Evolutionary conservation across 2,888 invertebrate genomes (phyloP), one percentile per base, ranked within the genome.

Genomic region (Halictus ligatus): DNA sequence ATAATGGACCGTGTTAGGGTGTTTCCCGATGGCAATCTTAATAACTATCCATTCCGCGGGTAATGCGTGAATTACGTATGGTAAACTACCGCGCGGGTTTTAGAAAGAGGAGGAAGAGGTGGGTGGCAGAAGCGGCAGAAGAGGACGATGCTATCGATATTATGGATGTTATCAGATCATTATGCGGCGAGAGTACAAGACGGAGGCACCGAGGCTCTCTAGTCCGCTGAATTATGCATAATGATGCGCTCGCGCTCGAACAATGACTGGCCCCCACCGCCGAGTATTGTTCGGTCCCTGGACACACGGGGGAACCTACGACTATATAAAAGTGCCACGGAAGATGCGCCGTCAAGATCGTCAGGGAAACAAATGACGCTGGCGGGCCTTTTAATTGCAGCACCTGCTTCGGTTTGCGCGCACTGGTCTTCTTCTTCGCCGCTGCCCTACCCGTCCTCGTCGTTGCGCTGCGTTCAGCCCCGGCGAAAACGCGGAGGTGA

Each of bases 381-480:
- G 91, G 91, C 85, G 89, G 91, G 89, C 85, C 88, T 93, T 93
- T 94, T 94, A 94, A 94, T 94, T 93, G 93, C 92, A 89, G 89
- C 94, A 94, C 94, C 94, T 94, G 94, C 92, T 88, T 84, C 74
- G 54, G 21, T 54, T 54, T 54, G n/a, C 54, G 54, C 54, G 8
- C 54, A 54, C 21, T 54, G 54, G 54, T 54, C 54, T 21, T 54
- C 54, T 54, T 54, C 54, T 54, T 54, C 54, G 54, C 10, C 50
- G 18, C 18, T 21, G 21, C 21, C 21, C 21, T 54, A 8, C 21
- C 8, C 54, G 21, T 21, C 54, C 8, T 54, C 54, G 54, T 10
- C 54, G 10, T 21, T 54, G 10, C 54, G 54, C n/a, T 54, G 21
- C 1, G 54, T 54, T 21, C 71, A 50, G 86, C 78, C 84, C 77